Base-by-base conservation (phyloP, 2,888 invertebrate species). In the Scaptomyza cyrtandrae region DNA sequence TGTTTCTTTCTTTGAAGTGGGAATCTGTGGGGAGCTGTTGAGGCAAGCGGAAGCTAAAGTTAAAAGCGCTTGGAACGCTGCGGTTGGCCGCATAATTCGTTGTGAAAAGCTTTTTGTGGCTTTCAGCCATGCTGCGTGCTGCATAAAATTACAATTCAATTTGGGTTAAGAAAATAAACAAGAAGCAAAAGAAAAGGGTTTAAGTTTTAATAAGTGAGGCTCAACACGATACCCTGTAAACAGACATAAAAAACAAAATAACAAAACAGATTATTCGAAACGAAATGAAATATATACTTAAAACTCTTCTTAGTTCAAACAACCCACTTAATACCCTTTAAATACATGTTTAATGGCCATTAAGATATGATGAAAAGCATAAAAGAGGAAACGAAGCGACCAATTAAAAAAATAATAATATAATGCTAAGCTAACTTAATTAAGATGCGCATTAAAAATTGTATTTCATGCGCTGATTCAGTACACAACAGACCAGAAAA, bases 61-160 rank as follows among this genome's bases (percentile, higher is more conserved):
- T 14, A 27, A 50, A 50, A 27, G 50, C 59, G 63, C 53, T 62
- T 61, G 69, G 57, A 50, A 41, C 63, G 71, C 79, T 84, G 85
- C 78, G 82, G 86, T 87, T 78, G 74, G 83, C 86, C 84, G 71
- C 83, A 84, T 84, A 84, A 84, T 84, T 83, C 71, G 74, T 86
- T 84, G 83, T 84, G 83, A 83, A 86, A 78, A 86, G 72, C 71
- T 80, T 76, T 83, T 78, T 85, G 83, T 41, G 80, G 83, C 76
- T 77, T 41, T 67, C 19, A 19, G 54, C 49, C 43, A 33, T 50
- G 61, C 72, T 68, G 83, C 80, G 86, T 83, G 83, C 73, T 86
- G 83, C 83, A 83, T 83, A 86, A 86, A 86, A 83, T 83, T 78
- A 75, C 78, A 78, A 75, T 82, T 75, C 77, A 73, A 82, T 54